Evolutionary conservation across 2,888 invertebrate genomes (phyloP).

Genomic region (Dynastes grantii): DNA sequence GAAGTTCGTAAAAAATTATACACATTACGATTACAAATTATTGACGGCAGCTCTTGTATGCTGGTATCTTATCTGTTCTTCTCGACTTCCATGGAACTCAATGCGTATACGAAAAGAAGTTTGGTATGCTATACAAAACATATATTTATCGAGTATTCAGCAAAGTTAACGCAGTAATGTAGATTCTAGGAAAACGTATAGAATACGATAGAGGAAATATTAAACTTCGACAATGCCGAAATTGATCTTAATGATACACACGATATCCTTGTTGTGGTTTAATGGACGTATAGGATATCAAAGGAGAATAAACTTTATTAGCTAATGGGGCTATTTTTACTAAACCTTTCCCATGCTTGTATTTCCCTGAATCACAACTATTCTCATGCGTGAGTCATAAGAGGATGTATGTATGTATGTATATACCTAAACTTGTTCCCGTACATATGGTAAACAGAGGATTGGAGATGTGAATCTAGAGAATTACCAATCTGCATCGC

Average conservation of each 20-base stretch:
- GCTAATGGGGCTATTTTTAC: background rate
- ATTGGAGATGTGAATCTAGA: background rate
- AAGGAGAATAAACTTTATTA: background rate
- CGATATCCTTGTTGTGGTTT: background rate
- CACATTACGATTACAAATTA: conserved; percentile 15
- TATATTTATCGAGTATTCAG: background rate
- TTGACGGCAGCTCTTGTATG: background rate
- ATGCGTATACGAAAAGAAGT: background rate
- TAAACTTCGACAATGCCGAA: conserved; percentile 13
- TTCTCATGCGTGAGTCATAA: conserved; percentile 11
- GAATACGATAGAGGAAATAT: background rate
- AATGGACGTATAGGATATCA: background rate
- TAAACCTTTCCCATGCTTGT: background rate
- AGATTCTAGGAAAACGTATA: background rate
- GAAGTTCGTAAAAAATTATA: background rate
- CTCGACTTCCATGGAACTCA: background rate
- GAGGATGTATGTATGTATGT: background rate
- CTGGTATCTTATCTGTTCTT: background rate
- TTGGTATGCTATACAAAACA: background rate
- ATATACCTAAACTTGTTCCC: no score
- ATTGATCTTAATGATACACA: conserved; percentile 7
- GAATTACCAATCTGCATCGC: background rate
- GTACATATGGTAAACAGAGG: no score
- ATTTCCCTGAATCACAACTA: background rate
- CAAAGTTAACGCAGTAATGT: background rate